Evolutionary conservation across 2,888 invertebrate genomes (phyloP), one percentile per base, ranked within the genome.

Genomic region (Caenorhabditis sp.): DNA sequence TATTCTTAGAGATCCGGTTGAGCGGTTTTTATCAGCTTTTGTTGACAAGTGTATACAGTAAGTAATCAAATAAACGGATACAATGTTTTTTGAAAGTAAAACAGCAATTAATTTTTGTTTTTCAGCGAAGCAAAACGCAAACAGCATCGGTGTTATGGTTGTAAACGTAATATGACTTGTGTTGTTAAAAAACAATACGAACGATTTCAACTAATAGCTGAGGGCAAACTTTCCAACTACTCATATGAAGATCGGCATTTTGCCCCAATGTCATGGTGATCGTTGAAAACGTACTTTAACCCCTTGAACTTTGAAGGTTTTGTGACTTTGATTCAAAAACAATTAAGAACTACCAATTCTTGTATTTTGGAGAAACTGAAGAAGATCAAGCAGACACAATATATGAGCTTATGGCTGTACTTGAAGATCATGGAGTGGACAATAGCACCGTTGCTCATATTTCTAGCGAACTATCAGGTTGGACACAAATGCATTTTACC

Each of bases 21-120:
- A 80, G 15, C 20, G 80, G 4, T 80, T 80, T 44, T 50, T 80
- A 20, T 80, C 80, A 2, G 80, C 62, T 0, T 80, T 68, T 51
- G 80, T 80, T 2, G 80, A 80, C 37, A 80, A 80, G 20, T 80
- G 80, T 24, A 68, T 80, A 24, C 72, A 80, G 80, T 80, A 8
- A 67, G 71, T 51, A 11, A n/a, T n/a, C n/a, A n/a, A n/a, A n/a
- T n/a, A n/a, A n/a, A n/a, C n/a, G n/a, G n/a, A n/a, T n/a, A n/a
- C n/a, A 32, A 61, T 13, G n/a, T 44, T 40, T 40, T 22, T 22
- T 22, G 20, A 2, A 11, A 13, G 11, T 61, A 20, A 20, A 22
- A 13, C 8, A 28, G 11, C n/a, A 40, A 6, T 35, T 11, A 15
- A 2, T 55, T 1, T 20, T 11, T 13, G 35, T 18, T 35, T 0